Evolutionary conservation across 2,797 vertebrate species (phyloP), one percentile per base, ranked within the genome.

Genomic region (Paguma larvata): DNA sequence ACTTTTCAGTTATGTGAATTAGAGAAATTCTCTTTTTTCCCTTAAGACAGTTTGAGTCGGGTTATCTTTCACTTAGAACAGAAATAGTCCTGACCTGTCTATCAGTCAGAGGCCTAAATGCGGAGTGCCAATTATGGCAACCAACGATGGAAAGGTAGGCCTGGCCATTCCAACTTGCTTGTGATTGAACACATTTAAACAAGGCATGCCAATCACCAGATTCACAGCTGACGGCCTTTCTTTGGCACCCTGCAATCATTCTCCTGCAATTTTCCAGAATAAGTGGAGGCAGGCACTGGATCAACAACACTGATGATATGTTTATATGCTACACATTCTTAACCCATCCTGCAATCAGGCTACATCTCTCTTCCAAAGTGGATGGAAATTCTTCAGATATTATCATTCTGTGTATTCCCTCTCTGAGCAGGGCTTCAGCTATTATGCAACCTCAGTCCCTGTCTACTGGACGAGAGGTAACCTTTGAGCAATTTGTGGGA

Each of bases 401-500:
- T 85, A 92, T 65, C 80, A 73, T 94, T 95, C 94, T 38, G 13
- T 46, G 44, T 83, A 82, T 65, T 84, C 27, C 41, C 7, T 88
- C 41, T 63, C 77, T 72, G 56, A 67, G 67, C 80, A 44, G 75
- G 85, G 53, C 62, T 93, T 34, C 9, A 5, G 30, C 68, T 19
- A 38, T 95, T 70, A 67, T 89, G 85, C 89, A 97, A 25, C 83
- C 75, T 92, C 85, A 48, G 44, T 25, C 15, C 48, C 80, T 88
- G 95, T 95, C 95, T 97, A 72, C 95, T 59, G 90, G 83, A 84
- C 89, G 53, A 97, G 96, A 96, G 92, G 94, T 6, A 97, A 98
- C 94, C 97, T 98, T 97, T 93, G 95, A 97, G 91, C 56, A 96
- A 95, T 75, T 96, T 98, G 91, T 95, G 91, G 85, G 88, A 97